phyloP scores from a whole-genome alignment of 2,797 vertebrate species.

The Streptopelia turtur region DNA sequence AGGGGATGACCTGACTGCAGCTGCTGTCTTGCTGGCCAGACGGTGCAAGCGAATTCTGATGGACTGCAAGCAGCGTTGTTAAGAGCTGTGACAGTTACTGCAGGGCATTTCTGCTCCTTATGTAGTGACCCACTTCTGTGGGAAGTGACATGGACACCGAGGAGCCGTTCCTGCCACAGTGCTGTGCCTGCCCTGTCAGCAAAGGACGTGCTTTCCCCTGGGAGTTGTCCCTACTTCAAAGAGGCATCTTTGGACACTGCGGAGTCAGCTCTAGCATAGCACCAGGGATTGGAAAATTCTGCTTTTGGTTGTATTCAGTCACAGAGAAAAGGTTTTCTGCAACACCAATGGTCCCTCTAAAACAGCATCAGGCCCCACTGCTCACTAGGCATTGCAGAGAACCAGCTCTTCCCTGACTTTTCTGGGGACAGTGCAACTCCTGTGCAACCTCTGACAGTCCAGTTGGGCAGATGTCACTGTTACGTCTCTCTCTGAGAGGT shows the following conservation, averaged over 20 bases:
- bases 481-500: accelerated
- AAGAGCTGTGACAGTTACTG: background rate
- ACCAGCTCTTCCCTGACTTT: background rate
- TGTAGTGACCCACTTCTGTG: background rate
- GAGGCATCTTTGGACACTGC: background rate
- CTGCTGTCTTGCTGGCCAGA: background rate
- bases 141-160: background rate
- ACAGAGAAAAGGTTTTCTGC: background rate
- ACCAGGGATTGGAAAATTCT: background rate
- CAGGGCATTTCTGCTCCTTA: background rate
- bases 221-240: background rate
- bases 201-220: background rate
- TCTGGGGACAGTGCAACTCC: background rate
- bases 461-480: accelerated
- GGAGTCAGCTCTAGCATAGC: background rate
- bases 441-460: background rate
- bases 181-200: background rate
- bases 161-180: background rate
- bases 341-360: background rate
- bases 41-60: accelerated
- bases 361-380: background rate
- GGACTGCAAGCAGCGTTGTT: background rate
- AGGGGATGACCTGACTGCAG: background rate
- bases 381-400: background rate
- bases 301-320: background rate